Conservation (phyloP, 2,888 invertebrate genomes). For the Cheilosia pagana region DNA sequence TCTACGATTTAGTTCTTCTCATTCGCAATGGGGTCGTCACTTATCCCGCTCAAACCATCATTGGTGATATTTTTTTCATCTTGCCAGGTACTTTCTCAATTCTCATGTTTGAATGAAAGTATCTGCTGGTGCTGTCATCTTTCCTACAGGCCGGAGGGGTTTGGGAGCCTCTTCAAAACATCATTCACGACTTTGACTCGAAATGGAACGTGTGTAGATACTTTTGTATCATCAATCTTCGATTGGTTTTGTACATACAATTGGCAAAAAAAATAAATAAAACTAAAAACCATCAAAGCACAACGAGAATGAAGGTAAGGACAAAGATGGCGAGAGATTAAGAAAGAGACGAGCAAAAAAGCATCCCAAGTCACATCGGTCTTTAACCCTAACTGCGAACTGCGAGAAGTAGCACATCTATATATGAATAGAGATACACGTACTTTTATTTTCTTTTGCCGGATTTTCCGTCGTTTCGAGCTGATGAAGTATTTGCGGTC, state of each 20-base stretch:
- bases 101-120: slow-evolving; percentile 63
- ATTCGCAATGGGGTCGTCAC: slow-evolving; percentile 1
- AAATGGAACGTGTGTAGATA: slow-evolving; percentile 36
- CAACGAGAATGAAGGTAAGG: slow-evolving; percentile 47
- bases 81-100: slow-evolving; percentile 19
- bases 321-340: slow-evolving; percentile 30
- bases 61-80: slow-evolving; percentile 6
- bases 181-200: slow-evolving; percentile 48
- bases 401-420: slow-evolving; percentile 3
- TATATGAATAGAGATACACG: neutral
- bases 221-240: slow-evolving; percentile 68
- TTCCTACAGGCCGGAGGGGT: neutral
- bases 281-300: slow-evolving; percentile 28
- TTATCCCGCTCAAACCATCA: slow-evolving; percentile 22
- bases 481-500: slow-evolving; percentile 72
- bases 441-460: slow-evolving; percentile 18
- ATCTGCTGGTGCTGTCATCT: slow-evolving; percentile 18
- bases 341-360: slow-evolving; percentile 11
- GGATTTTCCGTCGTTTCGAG: slow-evolving; percentile 38
- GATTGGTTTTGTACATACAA: slow-evolving; percentile 56
- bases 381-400: slow-evolving; percentile 53
- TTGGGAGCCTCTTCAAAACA: slow-evolving; percentile 5
- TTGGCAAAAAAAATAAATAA: slow-evolving; percentile 4
- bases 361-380: slow-evolving; percentile 52
- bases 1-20: slow-evolving; percentile 47